Evolutionary conservation across 1,140 invertebrate species (phyloP), one percentile per base, ranked within the genome.

Genomic region (Drosophila micromelanica): DNA sequence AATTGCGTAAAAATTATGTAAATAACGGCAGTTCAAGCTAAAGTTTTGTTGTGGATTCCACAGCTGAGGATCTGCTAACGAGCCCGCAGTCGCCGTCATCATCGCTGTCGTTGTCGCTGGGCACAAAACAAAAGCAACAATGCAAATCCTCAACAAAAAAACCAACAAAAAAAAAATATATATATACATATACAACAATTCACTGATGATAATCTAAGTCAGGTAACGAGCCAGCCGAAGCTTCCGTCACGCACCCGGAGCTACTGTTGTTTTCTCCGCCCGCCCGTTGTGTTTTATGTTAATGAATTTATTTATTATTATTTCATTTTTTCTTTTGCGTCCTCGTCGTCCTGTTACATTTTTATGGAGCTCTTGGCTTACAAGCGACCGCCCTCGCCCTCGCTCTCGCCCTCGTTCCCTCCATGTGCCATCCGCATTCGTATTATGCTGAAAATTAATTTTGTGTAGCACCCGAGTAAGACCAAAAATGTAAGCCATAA

Each of bases 241-340:
- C 67, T 75, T 62, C 68, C 62, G 81, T 77, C 77, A 85, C 80
- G 80, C 81, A 80, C 67, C 75, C 49, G 55, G 27, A 49, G 45
- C 23, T 49, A 9, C 54, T 23, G 13, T 17, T 27, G 37, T 20
- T 51, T 8, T 11, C 20, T 13, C 35, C 17, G 32, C 27, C 32
- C 8, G 9, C 37, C 49, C 45, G 17, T 46, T 63, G 72, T 84
- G 67, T 80, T 84, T 85, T 84, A 85, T 87, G 81, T 86, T 85
- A 85, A 85, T 87, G 78, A 87, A 85, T 87, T 86, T 85, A 85
- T 85, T 81, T 85, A 85, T 85, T 85, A 85, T 85, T 85, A 86
- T 86, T 85, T 80, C 73, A 73, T 80, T 71, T 73, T 67, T 71
- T 72, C 63, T 71, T 73, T 67, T 71, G 68, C 63, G 48, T 52